These are phyloP conservation scores for Holacanthella duospinosa DNA, from an alignment of 2,888 invertebrate genomes.

Conservation along the genomic window DNA sequence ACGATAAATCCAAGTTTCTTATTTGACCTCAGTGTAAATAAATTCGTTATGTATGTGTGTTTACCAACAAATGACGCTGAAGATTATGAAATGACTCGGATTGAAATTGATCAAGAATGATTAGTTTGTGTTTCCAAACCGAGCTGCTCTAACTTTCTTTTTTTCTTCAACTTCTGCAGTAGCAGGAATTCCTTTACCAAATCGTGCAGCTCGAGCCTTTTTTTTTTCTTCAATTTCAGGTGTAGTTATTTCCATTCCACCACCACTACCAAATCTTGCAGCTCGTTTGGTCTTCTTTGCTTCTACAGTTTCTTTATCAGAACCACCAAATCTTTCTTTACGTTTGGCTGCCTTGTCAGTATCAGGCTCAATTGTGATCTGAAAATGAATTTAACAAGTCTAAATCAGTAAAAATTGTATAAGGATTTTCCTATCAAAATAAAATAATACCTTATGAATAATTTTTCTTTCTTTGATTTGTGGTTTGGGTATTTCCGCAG, in stretches of 20 bases:
- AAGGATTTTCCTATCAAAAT: no score
- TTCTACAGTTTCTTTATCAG: neutral
- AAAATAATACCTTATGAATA: neutral
- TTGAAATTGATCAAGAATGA: neutral
- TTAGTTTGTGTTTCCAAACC: neutral
- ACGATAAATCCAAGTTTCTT: no score
- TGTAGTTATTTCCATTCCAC: neutral
- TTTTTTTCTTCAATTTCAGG: neutral
- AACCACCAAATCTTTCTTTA: neutral
- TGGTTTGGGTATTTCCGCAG: no score
- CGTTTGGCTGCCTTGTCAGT: neutral
- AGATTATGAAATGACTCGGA: no score
- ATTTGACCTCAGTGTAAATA: no score
- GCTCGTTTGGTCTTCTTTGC: neutral
- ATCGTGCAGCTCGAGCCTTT: neutral
- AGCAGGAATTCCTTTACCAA: neutral
- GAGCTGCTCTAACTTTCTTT: neutral
- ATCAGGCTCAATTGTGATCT: neutral
- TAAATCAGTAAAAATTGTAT: no score
- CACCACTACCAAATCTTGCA: neutral
- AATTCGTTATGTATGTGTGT: no score
- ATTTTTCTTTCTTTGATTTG: neutral
- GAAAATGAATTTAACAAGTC: neutral
- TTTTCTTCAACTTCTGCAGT: neutral
- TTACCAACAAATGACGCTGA: no score